These are phyloP conservation scores for Rutpela maculata DNA, from an alignment of 2,888 invertebrate species.

Conservation along the genomic window DNA sequence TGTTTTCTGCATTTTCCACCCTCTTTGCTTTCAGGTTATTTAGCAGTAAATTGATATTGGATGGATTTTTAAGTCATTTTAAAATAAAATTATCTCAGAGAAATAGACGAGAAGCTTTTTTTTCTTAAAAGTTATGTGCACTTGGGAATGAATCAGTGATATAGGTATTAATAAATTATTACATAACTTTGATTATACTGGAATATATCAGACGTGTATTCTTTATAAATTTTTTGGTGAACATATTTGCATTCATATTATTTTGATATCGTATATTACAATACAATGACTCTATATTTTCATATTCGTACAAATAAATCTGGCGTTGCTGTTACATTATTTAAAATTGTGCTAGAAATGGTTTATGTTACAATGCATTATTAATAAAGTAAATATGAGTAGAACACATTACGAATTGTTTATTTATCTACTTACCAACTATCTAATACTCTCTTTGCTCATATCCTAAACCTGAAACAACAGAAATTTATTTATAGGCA, in stretches of 20 bases:
- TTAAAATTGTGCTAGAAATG: background rate
- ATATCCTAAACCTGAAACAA: background rate
- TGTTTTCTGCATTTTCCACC: conserved; percentile 18
- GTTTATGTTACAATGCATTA: background rate
- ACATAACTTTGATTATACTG: no score
- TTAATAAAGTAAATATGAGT: no score
- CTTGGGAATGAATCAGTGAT: no score
- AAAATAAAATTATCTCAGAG: background rate
- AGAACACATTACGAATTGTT: no score
- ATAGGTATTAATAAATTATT: no score
- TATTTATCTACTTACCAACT: background rate
- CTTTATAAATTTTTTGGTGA: no score
- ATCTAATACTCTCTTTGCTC: background rate
- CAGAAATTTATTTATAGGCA: no score
- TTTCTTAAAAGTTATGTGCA: background rate
- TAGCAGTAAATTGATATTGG: conserved; percentile 21
- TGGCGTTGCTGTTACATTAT: background rate
- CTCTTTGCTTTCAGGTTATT: conserved; percentile 26
- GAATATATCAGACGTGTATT: no score
- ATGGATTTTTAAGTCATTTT: conserved; percentile 20
- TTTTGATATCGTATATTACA: no score
- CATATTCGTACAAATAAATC: background rate
- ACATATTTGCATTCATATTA: no score
- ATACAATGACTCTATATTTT: no score
- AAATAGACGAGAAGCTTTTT: background rate